phyloP scores from a whole-genome alignment of 2,113 vertebrate genomes.

The Gopherus flavomarginatus region DNA sequence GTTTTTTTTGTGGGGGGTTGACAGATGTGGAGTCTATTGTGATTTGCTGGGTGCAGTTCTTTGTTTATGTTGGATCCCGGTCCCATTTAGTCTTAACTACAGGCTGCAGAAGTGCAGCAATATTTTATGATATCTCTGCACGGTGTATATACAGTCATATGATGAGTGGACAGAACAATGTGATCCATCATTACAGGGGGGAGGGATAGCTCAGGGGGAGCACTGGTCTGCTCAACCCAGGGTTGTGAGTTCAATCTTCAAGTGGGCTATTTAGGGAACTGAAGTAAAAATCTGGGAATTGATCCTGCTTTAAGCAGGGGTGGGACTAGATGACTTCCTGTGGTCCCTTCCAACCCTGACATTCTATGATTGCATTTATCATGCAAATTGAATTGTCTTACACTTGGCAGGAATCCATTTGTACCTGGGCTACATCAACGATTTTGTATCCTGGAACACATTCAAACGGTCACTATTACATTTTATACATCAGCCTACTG shows the following conservation, averaged over 20 bases:
- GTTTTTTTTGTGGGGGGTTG: neutral
- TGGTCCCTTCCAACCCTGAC: too few relatives aligned
- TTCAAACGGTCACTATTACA: neutral
- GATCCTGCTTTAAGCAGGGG: too few relatives aligned
- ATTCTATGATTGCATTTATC: neutral
- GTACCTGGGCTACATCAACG: neutral
- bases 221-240: too few relatives aligned
- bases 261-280: too few relatives aligned
- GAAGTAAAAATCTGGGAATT: too few relatives aligned
- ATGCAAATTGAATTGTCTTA: neutral
- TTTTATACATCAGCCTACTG: neutral
- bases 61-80: neutral
- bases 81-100: neutral
- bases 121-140: neutral
- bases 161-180: neutral
- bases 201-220: too few relatives aligned
- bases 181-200: neutral
- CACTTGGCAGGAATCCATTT: neutral
- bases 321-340: too few relatives aligned
- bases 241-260: too few relatives aligned
- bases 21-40: neutral
- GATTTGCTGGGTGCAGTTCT: neutral
- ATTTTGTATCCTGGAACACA: neutral
- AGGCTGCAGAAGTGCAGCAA: neutral
- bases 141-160: too few relatives aligned